Evolutionary conservation across 2,888 invertebrate genomes (phyloP).

Genomic region (Vanessa cardui): DNA sequence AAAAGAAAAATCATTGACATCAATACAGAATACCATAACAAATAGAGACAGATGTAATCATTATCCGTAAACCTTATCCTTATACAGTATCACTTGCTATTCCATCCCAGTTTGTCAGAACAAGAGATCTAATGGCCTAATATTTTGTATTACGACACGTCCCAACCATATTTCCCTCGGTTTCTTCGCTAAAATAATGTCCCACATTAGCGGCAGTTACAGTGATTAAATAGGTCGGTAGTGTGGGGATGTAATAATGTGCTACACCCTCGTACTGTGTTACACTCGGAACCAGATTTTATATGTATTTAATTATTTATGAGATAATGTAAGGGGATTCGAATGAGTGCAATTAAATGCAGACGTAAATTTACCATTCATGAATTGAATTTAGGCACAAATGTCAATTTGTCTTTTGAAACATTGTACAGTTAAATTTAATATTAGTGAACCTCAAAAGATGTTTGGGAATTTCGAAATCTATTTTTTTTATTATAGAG

Average conservation of each 20-base stretch:
- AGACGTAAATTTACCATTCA: background rate
- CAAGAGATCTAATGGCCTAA: conserved; percentile 48
- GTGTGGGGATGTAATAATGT: conserved; percentile 67
- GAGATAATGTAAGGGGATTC: conserved; percentile 5
- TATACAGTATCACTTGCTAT: conserved; percentile 26
- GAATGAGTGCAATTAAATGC: background rate
- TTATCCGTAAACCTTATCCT: conserved; percentile 14
- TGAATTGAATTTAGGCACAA: background rate
- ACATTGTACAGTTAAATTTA: no score
- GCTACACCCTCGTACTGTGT: conserved; percentile 46
- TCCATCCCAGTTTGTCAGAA: conserved; percentile 39
- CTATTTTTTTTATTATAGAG: no score
- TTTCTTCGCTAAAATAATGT: conserved; percentile 77
- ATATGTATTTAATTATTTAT: conserved; percentile 20
- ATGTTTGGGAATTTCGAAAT: no score
- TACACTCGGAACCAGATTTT: conserved; percentile 29
- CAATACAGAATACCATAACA: background rate
- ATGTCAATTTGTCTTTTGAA: no score
- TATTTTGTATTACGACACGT: conserved; percentile 70
- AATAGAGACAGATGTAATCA: conserved; percentile 2
- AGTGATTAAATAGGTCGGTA: conserved; percentile 76
- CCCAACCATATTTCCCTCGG: conserved; percentile 65
- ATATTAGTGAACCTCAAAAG: no score
- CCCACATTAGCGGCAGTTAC: conserved; percentile 76
- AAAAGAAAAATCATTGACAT: background rate